Evolutionary conservation across 2,888 invertebrate species (phyloP), one percentile per base, ranked within the genome.

Genomic region (Germaria angustata): DNA sequence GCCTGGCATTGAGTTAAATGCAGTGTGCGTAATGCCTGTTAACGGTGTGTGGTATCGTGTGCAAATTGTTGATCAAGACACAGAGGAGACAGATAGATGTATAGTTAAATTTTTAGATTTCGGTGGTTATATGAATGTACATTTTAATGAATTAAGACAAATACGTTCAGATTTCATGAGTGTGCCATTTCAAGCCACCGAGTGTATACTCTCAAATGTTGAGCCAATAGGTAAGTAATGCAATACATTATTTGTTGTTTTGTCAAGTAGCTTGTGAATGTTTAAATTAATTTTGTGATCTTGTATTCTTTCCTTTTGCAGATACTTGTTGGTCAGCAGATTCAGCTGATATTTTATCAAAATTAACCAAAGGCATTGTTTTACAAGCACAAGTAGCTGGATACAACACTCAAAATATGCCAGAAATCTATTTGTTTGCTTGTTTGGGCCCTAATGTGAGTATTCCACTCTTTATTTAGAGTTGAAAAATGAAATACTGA

Each of bases 171-270:
- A 99, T 92, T 98, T 98, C 91, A 95, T 98, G 93, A 93, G 95
- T 78, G 93, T 99, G 90, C 99, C 99, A 69, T 99, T 99, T 94
- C 99, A 99, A 94, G 97, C 99, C 77, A 95, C 97, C 61, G 99
- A 99, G 92, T 97, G 98, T 90, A 94, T 95, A 90, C 92, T 99
- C 88, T 97, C 97, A n/a, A 95, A 97, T 92, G 93, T 98, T 86
- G 94, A 94, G 91, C 96, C 98, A 75, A 92, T 94, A 76, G 95
- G 97, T 95, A 91, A 91, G 61, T 28, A 7, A n/a, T n/a, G n/a
- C n/a, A n/a, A n/a, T n/a, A 28, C 28, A 28, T 28, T 28, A 28
- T 5, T 6, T 5, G 6, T 28, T 6, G 28, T 28, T 28, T 28
- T 28, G 28, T 28, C 28, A 28, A 28, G 6, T 28, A n/a, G 6